Conservation (phyloP, 2,113 vertebrate genomes). For the Saccopteryx bilineata region DNA sequence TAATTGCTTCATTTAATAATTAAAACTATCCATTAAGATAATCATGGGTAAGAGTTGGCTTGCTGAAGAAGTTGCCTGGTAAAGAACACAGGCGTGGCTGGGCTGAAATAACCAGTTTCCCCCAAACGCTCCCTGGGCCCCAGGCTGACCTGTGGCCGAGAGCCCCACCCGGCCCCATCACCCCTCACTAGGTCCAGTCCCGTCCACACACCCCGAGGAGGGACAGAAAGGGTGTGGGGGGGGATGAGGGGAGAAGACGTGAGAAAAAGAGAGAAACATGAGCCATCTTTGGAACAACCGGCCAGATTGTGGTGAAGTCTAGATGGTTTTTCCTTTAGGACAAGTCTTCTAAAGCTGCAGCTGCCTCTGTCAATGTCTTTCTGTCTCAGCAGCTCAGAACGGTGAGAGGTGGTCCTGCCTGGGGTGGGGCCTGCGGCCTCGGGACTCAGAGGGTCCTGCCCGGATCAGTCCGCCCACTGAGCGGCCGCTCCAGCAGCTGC, state of each 20-base stretch:
- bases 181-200: too few relatives aligned
- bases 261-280: background rate
- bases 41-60: background rate
- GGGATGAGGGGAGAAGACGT: background rate
- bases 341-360: background rate
- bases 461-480: background rate
- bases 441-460: rapidly evolving
- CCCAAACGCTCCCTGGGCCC: background rate
- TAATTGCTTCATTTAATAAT: background rate
- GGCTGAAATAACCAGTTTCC: background rate
- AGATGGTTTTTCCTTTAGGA: background rate
- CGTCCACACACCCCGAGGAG: background rate
- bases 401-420: background rate
- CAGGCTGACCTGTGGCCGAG: background rate
- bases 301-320: background rate
- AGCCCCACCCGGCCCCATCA: background rate
- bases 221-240: too few relatives aligned
- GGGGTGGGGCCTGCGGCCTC: background rate
- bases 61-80: background rate
- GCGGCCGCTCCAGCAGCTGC: background rate
- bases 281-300: background rate
- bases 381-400: background rate
- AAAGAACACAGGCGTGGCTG: background rate
- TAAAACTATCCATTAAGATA: background rate
- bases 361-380: background rate